Conservation (phyloP, 1,140 invertebrate genomes). For the Aricia agestis region DNA sequence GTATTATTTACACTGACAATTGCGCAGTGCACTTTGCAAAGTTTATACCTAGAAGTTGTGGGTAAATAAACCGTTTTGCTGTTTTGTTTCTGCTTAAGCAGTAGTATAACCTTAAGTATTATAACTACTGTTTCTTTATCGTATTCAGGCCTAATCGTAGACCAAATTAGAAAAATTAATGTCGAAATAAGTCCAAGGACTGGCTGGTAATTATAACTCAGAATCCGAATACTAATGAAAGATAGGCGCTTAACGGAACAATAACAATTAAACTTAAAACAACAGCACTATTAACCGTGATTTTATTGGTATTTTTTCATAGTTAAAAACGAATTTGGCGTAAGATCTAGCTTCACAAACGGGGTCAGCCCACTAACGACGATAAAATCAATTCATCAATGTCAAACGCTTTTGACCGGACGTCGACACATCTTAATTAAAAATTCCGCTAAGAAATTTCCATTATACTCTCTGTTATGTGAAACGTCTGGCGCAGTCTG, state of each 20-base stretch:
- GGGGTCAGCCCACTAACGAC: conserved; percentile 30
- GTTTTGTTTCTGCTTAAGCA: not conserved
- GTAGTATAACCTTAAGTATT: not conserved
- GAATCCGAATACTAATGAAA: not conserved
- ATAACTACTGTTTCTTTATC: too few species aligned
- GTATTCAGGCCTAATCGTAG: too few species aligned
- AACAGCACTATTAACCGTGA: not conserved
- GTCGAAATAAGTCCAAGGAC: not conserved
- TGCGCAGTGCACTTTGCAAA: not conserved
- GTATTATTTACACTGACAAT: not conserved
- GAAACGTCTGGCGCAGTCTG: conserved; percentile 1
- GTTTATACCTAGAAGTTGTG: not conserved
- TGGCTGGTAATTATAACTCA: not conserved
- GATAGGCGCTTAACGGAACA: not conserved
- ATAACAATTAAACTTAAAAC: not conserved
- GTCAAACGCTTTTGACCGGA: conserved; percentile 29
- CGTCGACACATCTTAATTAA: conserved; percentile 26
- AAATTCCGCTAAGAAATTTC: conserved; percentile 17
- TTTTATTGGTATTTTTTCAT: not conserved
- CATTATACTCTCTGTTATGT: not conserved
- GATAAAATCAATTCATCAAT: conserved; percentile 34
- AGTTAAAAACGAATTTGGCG: conserved; percentile 13
- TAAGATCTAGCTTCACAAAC: conserved; percentile 21
- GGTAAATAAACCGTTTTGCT: not conserved
- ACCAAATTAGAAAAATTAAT: not conserved